Evolutionary conservation across 2,797 vertebrate species (phyloP).

Genomic region (Periparus ater): DNA sequence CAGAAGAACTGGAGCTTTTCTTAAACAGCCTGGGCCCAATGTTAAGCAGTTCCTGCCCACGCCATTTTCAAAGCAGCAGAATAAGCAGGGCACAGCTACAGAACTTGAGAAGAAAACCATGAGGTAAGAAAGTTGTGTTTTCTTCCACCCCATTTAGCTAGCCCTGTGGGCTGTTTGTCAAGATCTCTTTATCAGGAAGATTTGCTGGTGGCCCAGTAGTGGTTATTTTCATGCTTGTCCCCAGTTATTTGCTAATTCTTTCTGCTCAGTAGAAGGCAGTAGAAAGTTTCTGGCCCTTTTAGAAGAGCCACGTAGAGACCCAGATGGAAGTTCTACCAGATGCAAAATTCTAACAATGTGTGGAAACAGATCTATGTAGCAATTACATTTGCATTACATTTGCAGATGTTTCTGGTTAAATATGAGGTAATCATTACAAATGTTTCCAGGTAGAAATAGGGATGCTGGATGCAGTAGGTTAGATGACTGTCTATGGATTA

Average conservation of each 20-base stretch:
- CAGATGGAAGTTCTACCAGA: not conserved
- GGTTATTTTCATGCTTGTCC: not conserved
- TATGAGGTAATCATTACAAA: not conserved
- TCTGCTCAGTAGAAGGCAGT: not conserved
- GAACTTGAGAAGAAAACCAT: conserved; percentile 36
- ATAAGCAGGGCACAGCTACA: conserved; percentile 35
- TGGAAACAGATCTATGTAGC: not conserved
- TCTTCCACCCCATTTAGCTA: not conserved
- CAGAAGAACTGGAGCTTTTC: conserved; percentile 66
- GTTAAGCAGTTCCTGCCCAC: conserved; percentile 71
- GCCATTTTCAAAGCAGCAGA: conserved; percentile 68
- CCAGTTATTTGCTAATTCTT: not conserved
- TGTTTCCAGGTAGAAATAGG: not conserved
- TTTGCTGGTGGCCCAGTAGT: not conserved
- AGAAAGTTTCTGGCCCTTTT: not conserved
- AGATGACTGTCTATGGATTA: not conserved
- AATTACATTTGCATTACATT: not conserved
- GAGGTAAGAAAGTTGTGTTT: conserved; percentile 66
- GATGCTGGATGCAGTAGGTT: not conserved
- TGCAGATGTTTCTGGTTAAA: not conserved
- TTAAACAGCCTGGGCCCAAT: conserved; percentile 36
- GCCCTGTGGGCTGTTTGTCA: not conserved
- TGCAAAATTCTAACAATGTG: not conserved
- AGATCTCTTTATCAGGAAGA: not conserved
- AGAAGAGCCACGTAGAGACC: not conserved